A percentile compares a stretch with the other conserved stretches of the same genome.
These are phyloP conservation scores for Physocephala rufipes DNA, from an alignment of 2,888 invertebrate species.

Conservation along the genomic window DNA sequence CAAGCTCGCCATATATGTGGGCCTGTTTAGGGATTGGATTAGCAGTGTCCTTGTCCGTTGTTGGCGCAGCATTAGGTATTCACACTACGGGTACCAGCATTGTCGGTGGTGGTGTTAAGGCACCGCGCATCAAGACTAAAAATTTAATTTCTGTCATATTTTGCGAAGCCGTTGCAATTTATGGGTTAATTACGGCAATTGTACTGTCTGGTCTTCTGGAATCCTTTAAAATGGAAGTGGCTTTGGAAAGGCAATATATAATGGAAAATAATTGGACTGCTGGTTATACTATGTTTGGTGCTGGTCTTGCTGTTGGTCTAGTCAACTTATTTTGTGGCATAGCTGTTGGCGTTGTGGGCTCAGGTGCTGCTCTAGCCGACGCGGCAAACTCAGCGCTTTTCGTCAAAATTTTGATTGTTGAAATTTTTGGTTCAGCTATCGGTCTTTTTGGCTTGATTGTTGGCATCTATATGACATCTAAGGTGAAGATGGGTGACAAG, in stretches of 20 bases:
- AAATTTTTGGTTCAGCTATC: constrained; percentile 99
- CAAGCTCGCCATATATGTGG: constrained; percentile 97
- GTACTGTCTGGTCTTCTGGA: constrained; percentile 89
- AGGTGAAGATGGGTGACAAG: constrained; percentile 80
- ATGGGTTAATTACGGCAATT: constrained; percentile 98
- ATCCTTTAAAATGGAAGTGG: constrained; percentile 60
- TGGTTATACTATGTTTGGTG: constrained; percentile 96
- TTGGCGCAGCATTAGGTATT: constrained; percentile 97
- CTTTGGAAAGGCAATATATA: constrained; percentile 55
- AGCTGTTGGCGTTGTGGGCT: constrained; percentile 98
- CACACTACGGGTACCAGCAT: constrained; percentile 97
- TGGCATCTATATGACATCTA: constrained; percentile 92
- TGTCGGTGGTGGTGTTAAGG: constrained; percentile 97
- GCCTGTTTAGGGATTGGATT: constrained; percentile 91
- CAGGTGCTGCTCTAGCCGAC: constrained; percentile 97
- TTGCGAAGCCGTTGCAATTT: constrained; percentile 99
- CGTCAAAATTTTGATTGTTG: constrained; percentile 97
- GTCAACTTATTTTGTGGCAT: constrained; percentile 93
- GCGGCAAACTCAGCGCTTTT: constrained; percentile 96
- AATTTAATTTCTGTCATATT: constrained; percentile 99
- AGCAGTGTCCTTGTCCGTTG: constrained; percentile 93
- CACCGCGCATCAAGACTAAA: constrained; percentile 98
- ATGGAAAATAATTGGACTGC: constrained; percentile 79
- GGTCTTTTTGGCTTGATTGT: constrained; percentile 99
- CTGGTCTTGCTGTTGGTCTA: constrained; percentile 93